Evolutionary conservation across 1,140 invertebrate genomes (phyloP).

Genomic region (Cardiocondyla obscurior): DNA sequence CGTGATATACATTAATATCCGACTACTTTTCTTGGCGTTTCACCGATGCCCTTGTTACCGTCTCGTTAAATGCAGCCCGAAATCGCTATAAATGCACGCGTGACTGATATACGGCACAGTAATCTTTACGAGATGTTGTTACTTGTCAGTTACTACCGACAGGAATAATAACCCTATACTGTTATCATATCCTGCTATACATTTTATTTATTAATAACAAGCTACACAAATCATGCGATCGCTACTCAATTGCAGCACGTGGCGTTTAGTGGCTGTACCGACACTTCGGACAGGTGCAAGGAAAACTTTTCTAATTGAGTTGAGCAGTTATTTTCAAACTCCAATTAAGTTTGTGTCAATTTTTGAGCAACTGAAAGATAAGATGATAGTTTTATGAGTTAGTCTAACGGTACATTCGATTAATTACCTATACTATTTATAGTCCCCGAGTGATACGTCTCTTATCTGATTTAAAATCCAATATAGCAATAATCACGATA

Average conservation of each 20-base stretch:
- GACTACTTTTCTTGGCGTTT: conserved; percentile 55
- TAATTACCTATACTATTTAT: neutral
- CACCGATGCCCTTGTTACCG: conserved; percentile 25
- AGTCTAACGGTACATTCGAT: neutral
- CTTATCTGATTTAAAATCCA: neutral
- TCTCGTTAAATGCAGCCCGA: conserved; percentile 64
- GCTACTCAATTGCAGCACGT: conserved; percentile 21
- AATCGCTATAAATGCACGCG: conserved; percentile 68
- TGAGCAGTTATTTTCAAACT: neutral
- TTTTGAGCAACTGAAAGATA: neutral
- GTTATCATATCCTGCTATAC: conserved; percentile 36
- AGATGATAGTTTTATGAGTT: neutral
- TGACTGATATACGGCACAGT: conserved; percentile 69
- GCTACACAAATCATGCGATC: conserved; percentile 59
- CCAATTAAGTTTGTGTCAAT: neutral
- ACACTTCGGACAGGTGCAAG: conserved; percentile 10
- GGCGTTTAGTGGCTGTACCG: conserved; percentile 26
- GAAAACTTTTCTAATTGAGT: conserved; percentile 23
- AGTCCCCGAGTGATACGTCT: neutral
- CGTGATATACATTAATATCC: conserved; percentile 61
- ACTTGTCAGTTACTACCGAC: conserved; percentile 67
- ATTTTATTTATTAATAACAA: conserved; percentile 69
- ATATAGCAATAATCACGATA: neutral
- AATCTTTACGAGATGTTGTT: conserved; percentile 72
- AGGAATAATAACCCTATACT: conserved; percentile 58